phyloP scores from a whole-genome alignment of 2,797 vertebrate species.

The Lerista edwardsae region DNA sequence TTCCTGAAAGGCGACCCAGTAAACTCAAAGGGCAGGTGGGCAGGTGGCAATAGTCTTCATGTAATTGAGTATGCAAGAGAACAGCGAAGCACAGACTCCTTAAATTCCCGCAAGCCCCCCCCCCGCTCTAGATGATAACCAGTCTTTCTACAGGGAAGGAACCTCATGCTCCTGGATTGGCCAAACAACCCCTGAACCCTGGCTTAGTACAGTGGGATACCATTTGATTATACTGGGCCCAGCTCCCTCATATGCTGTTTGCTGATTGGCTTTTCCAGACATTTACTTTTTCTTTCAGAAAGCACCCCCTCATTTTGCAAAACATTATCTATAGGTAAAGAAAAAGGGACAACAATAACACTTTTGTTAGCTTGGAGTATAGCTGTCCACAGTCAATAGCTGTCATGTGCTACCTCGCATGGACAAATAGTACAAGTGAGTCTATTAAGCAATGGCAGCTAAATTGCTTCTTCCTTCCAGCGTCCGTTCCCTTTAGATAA shows the following conservation, averaged over 20 bases:
- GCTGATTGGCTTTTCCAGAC: neutral
- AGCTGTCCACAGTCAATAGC: neutral
- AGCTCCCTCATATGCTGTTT: neutral
- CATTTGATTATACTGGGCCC: neutral
- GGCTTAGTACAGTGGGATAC: too few relatives aligned
- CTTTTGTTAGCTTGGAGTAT: neutral
- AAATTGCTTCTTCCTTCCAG: slow-evolving; percentile 5
- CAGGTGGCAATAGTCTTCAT: too few relatives aligned
- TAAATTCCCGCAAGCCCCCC: too few relatives aligned
- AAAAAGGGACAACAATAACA: neutral
- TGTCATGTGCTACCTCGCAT: neutral
- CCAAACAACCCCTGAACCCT: too few relatives aligned
- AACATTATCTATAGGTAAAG: neutral
- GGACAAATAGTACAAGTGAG: neutral
- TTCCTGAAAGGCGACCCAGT: too few relatives aligned
- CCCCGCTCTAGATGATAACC: too few relatives aligned
- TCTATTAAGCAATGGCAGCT: slow-evolving; percentile 10
- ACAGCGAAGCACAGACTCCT: too few relatives aligned
- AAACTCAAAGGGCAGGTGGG: too few relatives aligned
- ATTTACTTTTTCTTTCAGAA: neutral
- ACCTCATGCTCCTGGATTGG: too few relatives aligned
- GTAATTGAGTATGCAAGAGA: too few relatives aligned
- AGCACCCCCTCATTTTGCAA: neutral
- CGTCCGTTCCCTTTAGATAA: slow-evolving; percentile 27
- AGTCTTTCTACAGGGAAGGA: too few relatives aligned